Base-by-base conservation (phyloP, 2,113 vertebrate genomes). In the Narcine bancroftii region DNA sequence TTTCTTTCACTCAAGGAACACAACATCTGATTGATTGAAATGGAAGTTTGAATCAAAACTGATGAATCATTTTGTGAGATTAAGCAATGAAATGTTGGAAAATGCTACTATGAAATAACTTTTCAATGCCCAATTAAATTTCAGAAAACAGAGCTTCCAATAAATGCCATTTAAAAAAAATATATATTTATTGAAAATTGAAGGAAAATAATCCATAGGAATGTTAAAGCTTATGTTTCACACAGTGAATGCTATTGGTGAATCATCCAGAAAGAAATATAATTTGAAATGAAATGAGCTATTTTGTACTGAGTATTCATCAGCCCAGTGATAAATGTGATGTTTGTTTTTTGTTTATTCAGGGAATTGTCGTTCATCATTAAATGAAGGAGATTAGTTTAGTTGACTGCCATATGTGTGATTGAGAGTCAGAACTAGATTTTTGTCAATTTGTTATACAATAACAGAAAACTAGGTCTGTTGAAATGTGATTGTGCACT, bases 321-420 rank as follows among this genome's bases (percentile, higher is more conserved):
- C 81, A 6, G 15, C 36, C 53, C 17, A 60, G n/a, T 60, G 53
- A 87, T 63, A 87, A 36, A 63, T 87, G 33, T 47, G 42, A 10
- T 45, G 65, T n/a, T 91, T 66, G 47, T 15, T 66, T 69, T 69
- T 45, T 5, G 29, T 69, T 45, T 91, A 45, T 11, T 26, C 89
- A 69, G 89, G 29, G 24, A 91, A 91, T 36, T 47, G 87, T 19
- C 36, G 13, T 42, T 42, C 66, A 39, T 91, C n/a, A 42, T 24
- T 33, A 91, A 91, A 24, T 47, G 63, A 69, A 63, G 42, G 60
- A 91, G 65, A 91, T 91, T 33, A 50, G n/a, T 87, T 81, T 53
- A 36, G n/a, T 63, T 9, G 15, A 3, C 53, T 7, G 53, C 56
- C n/a, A 17, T 87, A 56, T n/a, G 53, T 87, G 36, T 60, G 53